phyloP scores from a whole-genome alignment of 2,797 vertebrate species.

The Pseudomugil gertrudae region DNA sequence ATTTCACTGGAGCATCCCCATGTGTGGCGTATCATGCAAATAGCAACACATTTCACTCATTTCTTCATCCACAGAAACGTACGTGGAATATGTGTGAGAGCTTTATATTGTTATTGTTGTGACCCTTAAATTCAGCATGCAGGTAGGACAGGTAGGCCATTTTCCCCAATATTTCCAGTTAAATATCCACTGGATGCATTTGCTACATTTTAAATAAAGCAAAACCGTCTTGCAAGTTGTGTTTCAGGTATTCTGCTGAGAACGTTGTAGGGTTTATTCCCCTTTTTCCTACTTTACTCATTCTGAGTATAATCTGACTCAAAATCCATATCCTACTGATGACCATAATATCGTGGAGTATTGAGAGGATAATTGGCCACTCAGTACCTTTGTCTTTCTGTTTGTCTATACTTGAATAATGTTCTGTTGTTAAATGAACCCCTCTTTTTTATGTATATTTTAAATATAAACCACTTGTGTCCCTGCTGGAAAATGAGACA shows the following conservation, averaged over 20 bases:
- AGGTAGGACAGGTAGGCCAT: background rate
- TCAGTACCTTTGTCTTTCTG: background rate
- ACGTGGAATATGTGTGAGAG: background rate
- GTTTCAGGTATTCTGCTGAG: constrained; percentile 7
- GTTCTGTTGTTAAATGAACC: background rate
- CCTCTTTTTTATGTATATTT: background rate
- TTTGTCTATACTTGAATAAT: background rate
- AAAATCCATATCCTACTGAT: background rate
- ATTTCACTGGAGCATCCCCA: constrained; percentile 29
- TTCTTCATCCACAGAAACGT: constrained; percentile 6
- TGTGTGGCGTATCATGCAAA: constrained; percentile 21
- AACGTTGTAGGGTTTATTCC: background rate
- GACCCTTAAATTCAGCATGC: constrained; percentile 4
- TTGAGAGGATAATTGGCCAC: background rate
- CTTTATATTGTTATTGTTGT: constrained; percentile 10
- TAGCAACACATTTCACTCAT: constrained; percentile 18
- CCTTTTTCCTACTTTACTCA: background rate
- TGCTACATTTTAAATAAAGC: background rate
- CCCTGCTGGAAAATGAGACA: background rate
- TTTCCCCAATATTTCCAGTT: background rate
- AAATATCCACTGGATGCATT: background rate
- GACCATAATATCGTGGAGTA: constrained; percentile 1
- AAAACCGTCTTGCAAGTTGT: background rate
- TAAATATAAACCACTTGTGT: background rate
- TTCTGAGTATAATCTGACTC: constrained; percentile 1